These are phyloP conservation scores for Micoletzkya japonica DNA, from an alignment of 2,888 invertebrate species.

Conservation along the genomic window DNA sequence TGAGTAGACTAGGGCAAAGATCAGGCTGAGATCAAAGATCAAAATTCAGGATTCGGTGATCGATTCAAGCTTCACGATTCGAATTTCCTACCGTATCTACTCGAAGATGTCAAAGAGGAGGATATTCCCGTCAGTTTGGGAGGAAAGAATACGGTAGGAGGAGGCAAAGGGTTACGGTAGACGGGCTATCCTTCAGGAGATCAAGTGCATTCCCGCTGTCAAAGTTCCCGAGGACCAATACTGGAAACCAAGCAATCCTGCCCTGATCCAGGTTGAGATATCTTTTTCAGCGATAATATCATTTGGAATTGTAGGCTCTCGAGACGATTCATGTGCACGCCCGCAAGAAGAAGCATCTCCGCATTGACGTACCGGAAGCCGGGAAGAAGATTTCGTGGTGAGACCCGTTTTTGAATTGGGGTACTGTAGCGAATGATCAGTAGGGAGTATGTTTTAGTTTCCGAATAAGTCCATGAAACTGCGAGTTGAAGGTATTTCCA, in stretches of 20 bases:
- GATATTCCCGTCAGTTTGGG: conserved; percentile 59
- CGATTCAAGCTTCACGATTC: conserved; percentile 59
- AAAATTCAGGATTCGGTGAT: conserved; percentile 51
- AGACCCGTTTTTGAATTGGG: neutral
- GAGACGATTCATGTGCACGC: conserved; percentile 54
- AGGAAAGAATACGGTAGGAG: conserved; percentile 54
- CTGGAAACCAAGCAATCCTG: conserved; percentile 49
- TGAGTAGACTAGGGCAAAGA: neutral
- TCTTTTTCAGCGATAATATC: too few species aligned
- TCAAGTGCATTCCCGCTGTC: conserved; percentile 54
- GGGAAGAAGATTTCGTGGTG: conserved; percentile 24
- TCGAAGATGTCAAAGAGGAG: conserved; percentile 50
- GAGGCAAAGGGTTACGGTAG: conserved; percentile 19
- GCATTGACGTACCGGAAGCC: conserved; percentile 44
- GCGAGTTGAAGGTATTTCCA: conserved; percentile 56
- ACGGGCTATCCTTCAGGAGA: conserved; percentile 41
- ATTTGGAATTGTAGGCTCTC: conserved; percentile 30
- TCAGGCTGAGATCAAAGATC: neutral
- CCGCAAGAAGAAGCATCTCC: conserved; percentile 48
- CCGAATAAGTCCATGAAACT: neutral
- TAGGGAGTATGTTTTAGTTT: neutral
- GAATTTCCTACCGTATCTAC: conserved; percentile 51
- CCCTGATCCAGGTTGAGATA: conserved; percentile 37
- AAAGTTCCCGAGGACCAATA: conserved; percentile 46
- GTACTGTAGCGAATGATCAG: neutral